A percentile compares a stretch with the other conserved stretches of the same genome.
phyloP scores from a whole-genome alignment of 53 echinoderm and acorn worm genomes.

The Temnopleurus reevesii region DNA sequence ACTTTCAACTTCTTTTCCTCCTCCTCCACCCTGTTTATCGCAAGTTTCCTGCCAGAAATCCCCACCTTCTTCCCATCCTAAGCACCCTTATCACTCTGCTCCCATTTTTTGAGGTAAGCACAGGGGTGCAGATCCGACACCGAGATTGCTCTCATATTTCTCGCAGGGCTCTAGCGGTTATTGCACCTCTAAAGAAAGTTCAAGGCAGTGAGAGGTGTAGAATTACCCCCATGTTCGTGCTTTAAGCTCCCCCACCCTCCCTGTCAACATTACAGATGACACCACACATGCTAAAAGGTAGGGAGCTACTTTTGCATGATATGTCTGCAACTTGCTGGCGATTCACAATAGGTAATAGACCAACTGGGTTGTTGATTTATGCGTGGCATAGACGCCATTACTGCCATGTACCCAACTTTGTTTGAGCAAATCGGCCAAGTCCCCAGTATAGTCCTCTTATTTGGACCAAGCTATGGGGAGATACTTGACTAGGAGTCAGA shows the following conservation, averaged over 20 bases:
- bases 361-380: too few species aligned
- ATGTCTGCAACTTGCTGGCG: too few species aligned
- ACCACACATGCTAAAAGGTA: slow-evolving; percentile 41
- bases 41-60: background rate
- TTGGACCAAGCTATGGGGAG: too few species aligned
- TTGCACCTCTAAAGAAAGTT: slow-evolving; percentile 48
- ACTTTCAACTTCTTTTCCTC: background rate
- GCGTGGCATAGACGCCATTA: too few species aligned
- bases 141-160: slow-evolving; percentile 35
- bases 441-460: too few species aligned
- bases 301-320: too few species aligned
- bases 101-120: slow-evolving; percentile 42
- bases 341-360: too few species aligned
- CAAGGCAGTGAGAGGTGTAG: slow-evolving; percentile 27
- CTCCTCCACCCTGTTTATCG: background rate
- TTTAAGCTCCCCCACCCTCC: background rate
- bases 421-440: too few species aligned
- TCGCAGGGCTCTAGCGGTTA: slow-evolving; percentile 50
- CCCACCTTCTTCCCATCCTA: background rate
- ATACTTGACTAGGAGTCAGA: too few species aligned
- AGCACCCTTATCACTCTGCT: slow-evolving; percentile 42
- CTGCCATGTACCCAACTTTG: too few species aligned
- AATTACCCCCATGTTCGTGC: slow-evolving; percentile 14
- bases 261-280: slow-evolving; percentile 32
- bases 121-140: slow-evolving; percentile 38